phyloP scores from a whole-genome alignment of 2,797 vertebrate genomes.

The Clamator glandarius region DNA sequence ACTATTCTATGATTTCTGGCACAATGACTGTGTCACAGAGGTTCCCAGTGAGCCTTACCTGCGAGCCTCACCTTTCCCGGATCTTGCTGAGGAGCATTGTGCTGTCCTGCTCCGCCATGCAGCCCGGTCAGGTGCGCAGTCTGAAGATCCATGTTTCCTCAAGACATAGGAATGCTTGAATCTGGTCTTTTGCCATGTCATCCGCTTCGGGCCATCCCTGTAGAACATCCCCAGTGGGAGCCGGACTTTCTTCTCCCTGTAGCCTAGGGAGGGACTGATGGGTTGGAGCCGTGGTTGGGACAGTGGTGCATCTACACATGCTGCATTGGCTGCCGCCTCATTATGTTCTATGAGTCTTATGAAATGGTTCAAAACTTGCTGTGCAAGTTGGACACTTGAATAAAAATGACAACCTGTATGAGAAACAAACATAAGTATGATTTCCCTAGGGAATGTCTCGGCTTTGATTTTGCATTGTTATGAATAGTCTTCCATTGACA shows the following conservation, averaged over 20 bases:
- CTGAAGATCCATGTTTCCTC: neutral
- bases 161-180: neutral
- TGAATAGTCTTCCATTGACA: neutral
- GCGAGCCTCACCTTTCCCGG: neutral
- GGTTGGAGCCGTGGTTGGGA: rapidly evolving
- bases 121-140: rapidly evolving
- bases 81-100: neutral
- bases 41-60: neutral
- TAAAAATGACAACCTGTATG: neutral
- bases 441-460: neutral
- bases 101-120: too few species aligned
- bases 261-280: too few species aligned
- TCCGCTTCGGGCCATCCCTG: neutral
- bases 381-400: neutral
- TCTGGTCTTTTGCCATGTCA: neutral
- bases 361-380: neutral
- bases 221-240: neutral
- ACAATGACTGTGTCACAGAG: too few species aligned
- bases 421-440: neutral
- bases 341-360: too few species aligned
- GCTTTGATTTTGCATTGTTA: neutral
- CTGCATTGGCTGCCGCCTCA: rapidly evolving
- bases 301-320: rapidly evolving
- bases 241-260: neutral
- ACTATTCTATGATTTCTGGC: too few species aligned